These are phyloP conservation scores for Cephus spinipes DNA, from an alignment of 2,888 invertebrate species.

Conservation along the genomic window DNA sequence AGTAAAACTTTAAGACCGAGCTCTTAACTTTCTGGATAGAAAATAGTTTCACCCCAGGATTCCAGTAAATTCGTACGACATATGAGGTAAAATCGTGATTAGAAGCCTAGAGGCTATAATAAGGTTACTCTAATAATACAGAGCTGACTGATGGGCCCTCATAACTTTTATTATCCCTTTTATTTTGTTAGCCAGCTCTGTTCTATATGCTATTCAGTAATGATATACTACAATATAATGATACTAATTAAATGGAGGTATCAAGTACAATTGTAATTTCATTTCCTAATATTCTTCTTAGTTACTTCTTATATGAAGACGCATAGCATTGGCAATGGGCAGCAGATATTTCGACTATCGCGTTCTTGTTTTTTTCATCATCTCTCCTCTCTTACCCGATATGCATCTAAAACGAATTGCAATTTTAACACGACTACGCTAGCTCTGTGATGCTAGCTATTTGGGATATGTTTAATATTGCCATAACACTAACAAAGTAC, in stretches of 20 bases:
- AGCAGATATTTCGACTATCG: not conserved
- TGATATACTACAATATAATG: not conserved
- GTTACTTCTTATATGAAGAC: not conserved
- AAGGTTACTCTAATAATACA: not conserved
- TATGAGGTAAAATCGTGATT: constrained; percentile 5
- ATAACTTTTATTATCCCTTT: not conserved
- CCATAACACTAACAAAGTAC: constrained; percentile 12
- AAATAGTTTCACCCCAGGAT: not conserved
- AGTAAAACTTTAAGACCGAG: not conserved
- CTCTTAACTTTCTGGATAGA: not conserved
- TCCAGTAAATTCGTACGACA: not conserved
- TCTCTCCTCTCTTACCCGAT: not conserved
- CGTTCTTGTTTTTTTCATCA: not conserved
- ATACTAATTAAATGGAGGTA: not conserved
- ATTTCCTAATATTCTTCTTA: not conserved
- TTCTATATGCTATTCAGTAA: not conserved
- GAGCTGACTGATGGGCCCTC: not conserved
- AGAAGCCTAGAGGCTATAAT: not conserved
- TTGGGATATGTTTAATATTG: constrained; percentile 44
- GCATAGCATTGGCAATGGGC: not conserved
- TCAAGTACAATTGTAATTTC: not conserved
- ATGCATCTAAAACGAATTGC: not conserved
- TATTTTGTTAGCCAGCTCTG: not conserved
- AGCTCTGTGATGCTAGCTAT: not conserved
- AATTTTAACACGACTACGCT: not conserved